Evolutionary conservation across 1,140 invertebrate species (phyloP), one percentile per base, ranked within the genome.

Genomic region (Conopomorpha cramerella): DNA sequence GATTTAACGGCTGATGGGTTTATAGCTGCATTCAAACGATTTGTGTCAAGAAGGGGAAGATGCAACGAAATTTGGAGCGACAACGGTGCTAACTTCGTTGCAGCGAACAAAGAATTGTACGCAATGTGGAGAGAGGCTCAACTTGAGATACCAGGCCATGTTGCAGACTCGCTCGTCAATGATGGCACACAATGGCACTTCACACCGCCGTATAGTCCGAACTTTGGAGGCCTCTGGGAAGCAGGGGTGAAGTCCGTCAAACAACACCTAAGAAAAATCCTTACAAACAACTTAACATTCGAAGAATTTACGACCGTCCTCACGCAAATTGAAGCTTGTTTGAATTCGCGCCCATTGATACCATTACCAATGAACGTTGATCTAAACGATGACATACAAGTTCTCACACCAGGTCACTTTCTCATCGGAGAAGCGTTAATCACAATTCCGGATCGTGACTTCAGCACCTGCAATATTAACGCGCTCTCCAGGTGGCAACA

Each of bases 1-100:
- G 43, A 59, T 41, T 16, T 76, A 3, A 42, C 55, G 2, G 52
- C 67, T 0, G 45, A 58, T 10, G 30, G 12, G 8, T 61, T 55
- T 32, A 12, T 68, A 23, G 16, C 40, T 27, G 36, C 39, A 12
- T 40, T 56, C 7, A 32, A 39, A 23, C 11, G 56, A 26, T 62
- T 65, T 34, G 34, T 59, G n/a, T 30, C 43, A 3, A 12, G 49
- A 14, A 31, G 55, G 27, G 48, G 51, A 8, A 17, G 26, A 10
- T 23, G 39, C 35, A 29, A 11, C n/a, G 18, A 42, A 2, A 30
- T 67, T 18, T 46, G 37, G 34, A 46, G 40, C 1, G 53, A 65
- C 34, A 61, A 66, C 31, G 57, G 46, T 1, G 42, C 30, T 18
- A 46, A 45, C 10, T 55, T 59, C 36, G 19, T 38, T 8, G 35